Evolutionary conservation across 2,888 invertebrate species (phyloP), one percentile per base, ranked within the genome.

Genomic region (Dioctria linearis): DNA sequence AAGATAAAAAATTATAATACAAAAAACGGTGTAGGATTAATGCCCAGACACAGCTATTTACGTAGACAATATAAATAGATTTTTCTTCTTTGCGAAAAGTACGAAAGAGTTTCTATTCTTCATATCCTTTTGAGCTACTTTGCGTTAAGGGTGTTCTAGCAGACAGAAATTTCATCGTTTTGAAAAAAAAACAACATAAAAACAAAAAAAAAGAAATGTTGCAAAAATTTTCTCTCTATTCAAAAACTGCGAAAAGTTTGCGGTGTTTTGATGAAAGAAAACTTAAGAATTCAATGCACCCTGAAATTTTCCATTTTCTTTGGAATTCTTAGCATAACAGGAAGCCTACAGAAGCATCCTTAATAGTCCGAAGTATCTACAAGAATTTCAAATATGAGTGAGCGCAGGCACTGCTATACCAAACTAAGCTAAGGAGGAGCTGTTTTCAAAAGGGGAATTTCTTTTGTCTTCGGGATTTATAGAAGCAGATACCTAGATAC

Each of bases 321-420:
- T 67, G 67, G 46, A 43, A 67, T 67, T 67, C 67, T 67, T 67
- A 67, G 49, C 43, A 67, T 67, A 67, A 67, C 67, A 67, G 67
- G 67, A 67, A 67, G 67, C 67, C 46, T 40, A 13, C 40, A 65
- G 67, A 67, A 67, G 67, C 67, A 67, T 67, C 67, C 67, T 67
- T 67, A 67, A 67, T 46, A 67, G 67, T 67, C 46, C 67, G 43
- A 67, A 67, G 67, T 46, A 67, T 67, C 67, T 67, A 46, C 67
- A 43, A 8, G 67, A 67, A 67, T 67, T 67, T 46, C 40, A 67
- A 67, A 67, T 67, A 67, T 67, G 67, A 67, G 67, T 67, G 67
- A 43, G 67, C 46, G 43, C 25, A 46, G 67, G 67, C 46, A 46
- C 25, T 25, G 25, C 25, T 25, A 25, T 25, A 25, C 25, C 25